Evolutionary conservation across 2,888 invertebrate species (phyloP).

Genomic region (Magallana nippona): DNA sequence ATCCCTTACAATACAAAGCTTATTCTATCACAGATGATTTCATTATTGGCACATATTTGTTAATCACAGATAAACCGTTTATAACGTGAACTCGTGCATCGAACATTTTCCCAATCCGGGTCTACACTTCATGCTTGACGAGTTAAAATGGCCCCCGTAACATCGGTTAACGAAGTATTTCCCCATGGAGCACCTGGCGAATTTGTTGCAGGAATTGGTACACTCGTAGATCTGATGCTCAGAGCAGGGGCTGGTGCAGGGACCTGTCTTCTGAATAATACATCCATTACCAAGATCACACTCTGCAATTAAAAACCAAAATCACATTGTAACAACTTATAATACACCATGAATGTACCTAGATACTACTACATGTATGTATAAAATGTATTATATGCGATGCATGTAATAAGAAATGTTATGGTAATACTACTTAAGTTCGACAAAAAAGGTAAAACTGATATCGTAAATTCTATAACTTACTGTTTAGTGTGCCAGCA

Average conservation of each 20-base stretch:
- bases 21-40: not conserved
- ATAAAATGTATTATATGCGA: not conserved
- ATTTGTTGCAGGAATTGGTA: constrained; percentile 51
- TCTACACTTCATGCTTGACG: not conserved
- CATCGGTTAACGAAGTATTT: constrained; percentile 52
- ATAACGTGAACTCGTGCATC: constrained; percentile 16
- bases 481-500: not conserved
- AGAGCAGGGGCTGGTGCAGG: constrained; percentile 39
- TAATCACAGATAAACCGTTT: not conserved
- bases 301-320: constrained; percentile 48
- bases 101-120: constrained; percentile 41
- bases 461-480: not conserved
- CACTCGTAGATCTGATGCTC: constrained; percentile 49
- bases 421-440: no score
- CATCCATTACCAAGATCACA: constrained; percentile 57
- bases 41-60: not conserved
- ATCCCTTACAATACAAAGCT: no score
- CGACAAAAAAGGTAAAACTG: no score
- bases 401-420: no score
- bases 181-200: constrained; percentile 51
- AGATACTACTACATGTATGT: not conserved
- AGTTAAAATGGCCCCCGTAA: constrained; percentile 45
- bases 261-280: constrained; percentile 40
- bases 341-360: no score
- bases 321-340: not conserved